Conservation (phyloP, 2,113 vertebrate species). For the Chaetodon trifascialis region DNA sequence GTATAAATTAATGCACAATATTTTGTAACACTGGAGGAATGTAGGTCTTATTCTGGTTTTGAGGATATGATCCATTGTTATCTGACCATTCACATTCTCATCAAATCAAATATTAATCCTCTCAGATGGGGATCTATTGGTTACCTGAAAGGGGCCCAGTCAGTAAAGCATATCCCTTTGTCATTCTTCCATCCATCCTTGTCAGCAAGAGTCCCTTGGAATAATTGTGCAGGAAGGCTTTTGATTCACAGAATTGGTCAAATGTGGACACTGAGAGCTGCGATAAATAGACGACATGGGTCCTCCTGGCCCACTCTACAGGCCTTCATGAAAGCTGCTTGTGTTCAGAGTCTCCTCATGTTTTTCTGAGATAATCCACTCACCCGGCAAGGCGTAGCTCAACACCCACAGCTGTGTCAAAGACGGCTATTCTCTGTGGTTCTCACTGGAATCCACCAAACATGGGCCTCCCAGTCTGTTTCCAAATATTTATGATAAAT, state of each 20-base stretch:
- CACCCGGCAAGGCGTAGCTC: slow-evolving; percentile 81
- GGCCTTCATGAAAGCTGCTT: slow-evolving; percentile 85
- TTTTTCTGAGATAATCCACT: slow-evolving; percentile 87
- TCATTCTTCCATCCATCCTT: neutral
- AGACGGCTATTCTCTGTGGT: slow-evolving; percentile 83
- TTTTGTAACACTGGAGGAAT: neutral
- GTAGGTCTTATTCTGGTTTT: neutral
- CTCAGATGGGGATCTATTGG: neutral
- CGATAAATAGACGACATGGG: slow-evolving; percentile 70
- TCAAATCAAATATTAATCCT: neutral
- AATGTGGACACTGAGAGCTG: slow-evolving; percentile 53
- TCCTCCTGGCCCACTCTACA: slow-evolving; percentile 81
- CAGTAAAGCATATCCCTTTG: too few species aligned
- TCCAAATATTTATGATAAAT: slow-evolving; percentile 80
- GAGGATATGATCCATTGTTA: neutral
- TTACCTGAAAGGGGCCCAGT: neutral
- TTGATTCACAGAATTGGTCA: slow-evolving; percentile 42
- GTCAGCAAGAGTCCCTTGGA: neutral
- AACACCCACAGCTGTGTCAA: slow-evolving; percentile 85
- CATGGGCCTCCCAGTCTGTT: slow-evolving; percentile 65
- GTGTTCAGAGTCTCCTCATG: slow-evolving; percentile 84
- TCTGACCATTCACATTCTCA: slow-evolving; percentile 3
- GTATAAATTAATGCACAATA: neutral
- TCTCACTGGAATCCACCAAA: slow-evolving; percentile 75
- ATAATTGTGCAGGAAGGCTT: neutral